phyloP scores from a whole-genome alignment of 1,140 invertebrate species.

The Marisa cornuarietis region DNA sequence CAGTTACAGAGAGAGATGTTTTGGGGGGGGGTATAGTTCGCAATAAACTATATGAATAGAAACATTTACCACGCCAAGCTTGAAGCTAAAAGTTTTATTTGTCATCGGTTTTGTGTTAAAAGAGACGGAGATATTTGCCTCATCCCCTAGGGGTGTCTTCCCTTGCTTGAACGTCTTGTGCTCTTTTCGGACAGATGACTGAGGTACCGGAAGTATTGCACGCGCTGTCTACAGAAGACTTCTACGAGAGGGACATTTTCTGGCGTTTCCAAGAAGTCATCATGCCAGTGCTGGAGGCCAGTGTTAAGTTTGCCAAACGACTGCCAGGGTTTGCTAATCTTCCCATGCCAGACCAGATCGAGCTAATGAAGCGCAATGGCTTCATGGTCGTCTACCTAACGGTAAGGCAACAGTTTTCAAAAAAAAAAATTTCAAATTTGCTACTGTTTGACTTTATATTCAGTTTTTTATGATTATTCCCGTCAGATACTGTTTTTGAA shows the following conservation, averaged over 20 bases:
- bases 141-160: no score
- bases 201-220: conserved; percentile 34
- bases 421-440: no score
- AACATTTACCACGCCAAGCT: no score
- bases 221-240: conserved; percentile 28
- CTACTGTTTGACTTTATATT: no score
- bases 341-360: conserved; percentile 95
- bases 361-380: conserved; percentile 78
- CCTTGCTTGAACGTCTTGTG: neutral
- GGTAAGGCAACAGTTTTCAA: conserved; percentile 29
- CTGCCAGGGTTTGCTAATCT: conserved; percentile 89
- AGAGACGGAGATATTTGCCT: no score
- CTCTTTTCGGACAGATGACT: conserved; percentile 11
- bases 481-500: no score
- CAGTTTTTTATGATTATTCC: no score
- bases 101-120: no score
- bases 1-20: no score
- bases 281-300: conserved; percentile 46
- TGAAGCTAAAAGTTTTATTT: no score
- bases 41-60: no score
- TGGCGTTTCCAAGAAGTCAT: conserved; percentile 43
- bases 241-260: conserved; percentile 40
- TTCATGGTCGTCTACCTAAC: conserved; percentile 46
- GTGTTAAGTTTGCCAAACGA: conserved; percentile 93
- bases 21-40: no score